Conservation (phyloP, 2,113 vertebrate genomes). For the Genyomyrus donnyi region DNA sequence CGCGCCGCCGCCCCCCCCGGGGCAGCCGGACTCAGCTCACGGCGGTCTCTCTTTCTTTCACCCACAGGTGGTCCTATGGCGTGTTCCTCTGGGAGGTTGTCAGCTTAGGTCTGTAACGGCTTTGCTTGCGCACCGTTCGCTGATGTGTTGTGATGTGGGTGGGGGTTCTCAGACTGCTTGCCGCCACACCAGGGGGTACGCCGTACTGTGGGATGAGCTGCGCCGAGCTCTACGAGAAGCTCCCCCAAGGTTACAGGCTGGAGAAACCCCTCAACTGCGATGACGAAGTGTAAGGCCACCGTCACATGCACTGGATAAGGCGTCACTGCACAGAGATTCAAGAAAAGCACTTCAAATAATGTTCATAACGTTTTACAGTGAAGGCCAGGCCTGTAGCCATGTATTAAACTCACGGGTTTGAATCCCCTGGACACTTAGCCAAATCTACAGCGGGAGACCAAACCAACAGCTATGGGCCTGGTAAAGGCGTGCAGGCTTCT, state of each 20-base stretch:
- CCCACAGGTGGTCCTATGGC: constrained; percentile 76
- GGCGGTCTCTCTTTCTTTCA: constrained; percentile 13
- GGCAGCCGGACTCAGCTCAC: not conserved
- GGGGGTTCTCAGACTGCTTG: not conserved
- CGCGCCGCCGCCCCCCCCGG: no score
- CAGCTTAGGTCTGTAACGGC: constrained; percentile 68
- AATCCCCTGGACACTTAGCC: not conserved
- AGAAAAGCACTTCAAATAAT: not conserved
- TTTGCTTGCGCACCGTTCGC: not conserved
- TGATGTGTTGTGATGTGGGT: not conserved
- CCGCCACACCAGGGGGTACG: constrained; percentile 62
- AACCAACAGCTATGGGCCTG: not conserved
- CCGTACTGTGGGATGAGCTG: constrained; percentile 82
- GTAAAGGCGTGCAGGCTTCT: not conserved
- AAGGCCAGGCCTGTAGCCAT: not conserved
- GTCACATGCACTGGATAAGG: not conserved
- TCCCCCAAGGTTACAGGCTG: constrained; percentile 76
- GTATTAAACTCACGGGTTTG: not conserved
- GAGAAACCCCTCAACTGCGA: constrained; percentile 84
- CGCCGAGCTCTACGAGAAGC: constrained; percentile 78
- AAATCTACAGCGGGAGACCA: not conserved
- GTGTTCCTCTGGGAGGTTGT: constrained; percentile 82
- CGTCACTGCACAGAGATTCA: not conserved
- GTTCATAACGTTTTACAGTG: not conserved
- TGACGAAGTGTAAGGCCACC: constrained; percentile 68